Percentiles rank a stretch among this genome's conserved stretches.
phyloP scores from a whole-genome alignment of 2,888 invertebrate genomes.

The Conus canariensis region DNA sequence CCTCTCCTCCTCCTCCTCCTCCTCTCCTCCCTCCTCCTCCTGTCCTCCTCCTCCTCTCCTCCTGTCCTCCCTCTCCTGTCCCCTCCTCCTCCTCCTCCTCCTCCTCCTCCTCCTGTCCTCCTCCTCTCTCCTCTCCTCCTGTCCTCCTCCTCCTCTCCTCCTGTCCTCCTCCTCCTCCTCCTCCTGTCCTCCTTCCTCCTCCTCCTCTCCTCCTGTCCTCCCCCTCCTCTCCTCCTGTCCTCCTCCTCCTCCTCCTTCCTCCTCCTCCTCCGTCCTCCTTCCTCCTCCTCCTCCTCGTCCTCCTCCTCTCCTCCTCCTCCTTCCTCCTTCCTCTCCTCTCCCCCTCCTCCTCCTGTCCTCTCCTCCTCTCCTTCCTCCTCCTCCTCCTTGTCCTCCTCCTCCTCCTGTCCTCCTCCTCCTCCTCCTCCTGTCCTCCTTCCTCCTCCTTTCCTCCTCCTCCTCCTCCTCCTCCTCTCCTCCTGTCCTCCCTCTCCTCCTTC shows the following conservation, averaged over 20 bases:
- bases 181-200: not conserved
- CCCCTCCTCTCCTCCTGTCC: not conserved
- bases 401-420: too few relatives aligned
- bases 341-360: too few relatives aligned
- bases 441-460: too few relatives aligned
- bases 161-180: not conserved
- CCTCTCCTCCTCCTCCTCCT: not conserved
- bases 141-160: not conserved
- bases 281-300: not conserved
- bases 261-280: not conserved
- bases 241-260: not conserved
- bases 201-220: not conserved
- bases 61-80: not conserved
- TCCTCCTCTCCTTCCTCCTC: too few relatives aligned
- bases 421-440: too few relatives aligned
- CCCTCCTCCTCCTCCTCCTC: not conserved
- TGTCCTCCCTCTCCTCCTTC: too few relatives aligned
- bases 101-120: not conserved
- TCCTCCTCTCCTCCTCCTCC: not conserved
- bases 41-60: not conserved
- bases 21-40: not conserved
- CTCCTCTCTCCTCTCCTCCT: not conserved
- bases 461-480: too few relatives aligned
- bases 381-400: too few relatives aligned
- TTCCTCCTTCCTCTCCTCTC: not conserved